Conservation (phyloP, 2,797 vertebrate species). For the Hippopotamyrus pictus region DNA sequence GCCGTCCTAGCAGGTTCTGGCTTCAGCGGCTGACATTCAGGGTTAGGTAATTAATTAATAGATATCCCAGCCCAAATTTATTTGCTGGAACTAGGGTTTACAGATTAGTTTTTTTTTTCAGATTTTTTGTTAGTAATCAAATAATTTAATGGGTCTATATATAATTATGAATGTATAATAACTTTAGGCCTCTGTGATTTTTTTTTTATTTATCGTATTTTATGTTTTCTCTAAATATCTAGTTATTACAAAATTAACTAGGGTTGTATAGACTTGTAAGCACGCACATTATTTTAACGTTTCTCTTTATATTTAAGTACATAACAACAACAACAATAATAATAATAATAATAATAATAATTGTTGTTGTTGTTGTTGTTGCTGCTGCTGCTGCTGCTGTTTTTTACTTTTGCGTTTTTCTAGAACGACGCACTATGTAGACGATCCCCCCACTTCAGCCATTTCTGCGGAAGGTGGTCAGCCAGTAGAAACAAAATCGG, state of each 20-base stretch:
- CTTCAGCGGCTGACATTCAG: not conserved
- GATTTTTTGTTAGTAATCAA: not conserved
- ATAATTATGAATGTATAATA: not conserved
- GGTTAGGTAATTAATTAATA: too few species aligned
- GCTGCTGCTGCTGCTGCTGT: not conserved
- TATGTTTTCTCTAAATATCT: not conserved
- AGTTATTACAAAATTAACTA: not conserved
- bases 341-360: not conserved
- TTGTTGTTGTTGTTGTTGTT: not conserved
- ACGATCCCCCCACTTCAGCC: slow-evolving; percentile 26
- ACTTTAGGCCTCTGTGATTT: not conserved
- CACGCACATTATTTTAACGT: not conserved
- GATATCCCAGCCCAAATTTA: not conserved
- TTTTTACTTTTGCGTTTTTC: slow-evolving; percentile 25
- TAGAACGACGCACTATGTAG: slow-evolving; percentile 13
- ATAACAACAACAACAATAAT: not conserved
- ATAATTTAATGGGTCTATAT: not conserved
- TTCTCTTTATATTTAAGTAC: not conserved
- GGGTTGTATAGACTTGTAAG: not conserved
- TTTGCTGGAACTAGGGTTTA: not conserved
- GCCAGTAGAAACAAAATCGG: not conserved
- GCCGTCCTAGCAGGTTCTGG: not conserved
- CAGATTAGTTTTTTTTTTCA: not conserved
- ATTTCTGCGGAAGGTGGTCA: not conserved
- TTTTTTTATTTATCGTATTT: not conserved